A percentile compares a stretch with the other conserved stretches of the same genome.
Evolutionary conservation across 2,888 invertebrate species (phyloP).

Genomic region (Poecilus cupreus): DNA sequence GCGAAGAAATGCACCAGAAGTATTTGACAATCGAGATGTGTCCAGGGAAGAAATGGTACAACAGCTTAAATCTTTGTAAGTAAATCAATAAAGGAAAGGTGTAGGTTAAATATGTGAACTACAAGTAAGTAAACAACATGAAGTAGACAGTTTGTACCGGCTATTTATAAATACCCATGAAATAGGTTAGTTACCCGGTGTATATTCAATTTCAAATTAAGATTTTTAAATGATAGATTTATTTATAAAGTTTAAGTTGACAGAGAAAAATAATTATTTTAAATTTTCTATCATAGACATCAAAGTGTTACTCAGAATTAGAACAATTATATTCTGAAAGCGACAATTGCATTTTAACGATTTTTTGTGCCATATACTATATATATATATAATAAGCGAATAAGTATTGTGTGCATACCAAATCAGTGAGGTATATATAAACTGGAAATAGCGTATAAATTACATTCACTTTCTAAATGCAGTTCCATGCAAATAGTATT

Average conservation of each 20-base stretch:
- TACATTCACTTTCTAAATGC: conserved; percentile 3
- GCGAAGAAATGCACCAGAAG: conserved; percentile 77
- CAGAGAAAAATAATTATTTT: background rate
- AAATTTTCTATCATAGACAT: no score
- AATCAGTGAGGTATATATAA: no score
- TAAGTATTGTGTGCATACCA: no score
- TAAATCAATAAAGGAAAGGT: conserved; percentile 64
- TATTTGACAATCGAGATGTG: conserved; percentile 77
- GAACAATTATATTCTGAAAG: no score
- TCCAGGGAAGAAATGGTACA: conserved; percentile 69
- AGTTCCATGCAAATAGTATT: background rate
- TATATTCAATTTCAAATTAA: background rate
- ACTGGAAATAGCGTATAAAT: background rate
- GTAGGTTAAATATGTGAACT: no score
- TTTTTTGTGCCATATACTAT: no score
- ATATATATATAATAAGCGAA: no score
- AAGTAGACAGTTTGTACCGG: background rate
- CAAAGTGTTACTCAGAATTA: no score
- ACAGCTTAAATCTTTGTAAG: conserved; percentile 76
- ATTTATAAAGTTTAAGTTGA: no score
- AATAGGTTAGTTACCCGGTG: no score
- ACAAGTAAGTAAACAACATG: background rate
- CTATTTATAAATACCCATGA: background rate
- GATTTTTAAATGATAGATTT: background rate
- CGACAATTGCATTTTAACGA: no score